Conservation (phyloP, 2,797 vertebrate species). For the Echeneis naucrates region DNA sequence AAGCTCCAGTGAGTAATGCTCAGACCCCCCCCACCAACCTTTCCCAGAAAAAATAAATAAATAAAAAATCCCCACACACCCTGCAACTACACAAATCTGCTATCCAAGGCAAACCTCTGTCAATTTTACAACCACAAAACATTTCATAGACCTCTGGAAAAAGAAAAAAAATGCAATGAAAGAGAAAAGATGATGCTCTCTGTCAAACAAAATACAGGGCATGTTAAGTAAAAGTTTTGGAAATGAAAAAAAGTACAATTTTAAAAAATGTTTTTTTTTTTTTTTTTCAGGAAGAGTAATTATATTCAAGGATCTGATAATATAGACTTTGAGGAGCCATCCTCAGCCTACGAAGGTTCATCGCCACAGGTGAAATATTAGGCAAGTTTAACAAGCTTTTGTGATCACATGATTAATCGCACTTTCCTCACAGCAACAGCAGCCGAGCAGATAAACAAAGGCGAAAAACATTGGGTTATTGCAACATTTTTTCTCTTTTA, state of each 20-base stretch:
- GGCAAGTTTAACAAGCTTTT: slow-evolving; percentile 2
- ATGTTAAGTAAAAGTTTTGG: slow-evolving; percentile 4
- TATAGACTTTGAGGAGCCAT: background rate
- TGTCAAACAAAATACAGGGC: slow-evolving; percentile 23
- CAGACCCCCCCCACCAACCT: slow-evolving; percentile 3
- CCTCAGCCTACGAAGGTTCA: background rate
- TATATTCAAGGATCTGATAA: background rate
- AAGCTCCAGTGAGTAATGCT: slow-evolving; percentile 67
- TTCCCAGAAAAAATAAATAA: background rate
- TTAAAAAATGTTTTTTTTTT: too few species aligned
- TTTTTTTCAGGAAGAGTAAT: background rate
- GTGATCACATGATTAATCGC: slow-evolving; percentile 9
- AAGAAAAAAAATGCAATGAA: slow-evolving; percentile 16
- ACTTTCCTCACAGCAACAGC: background rate
- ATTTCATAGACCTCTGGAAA: slow-evolving; percentile 13
- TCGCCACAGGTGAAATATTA: background rate
- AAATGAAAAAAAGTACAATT: slow-evolving; percentile 2
- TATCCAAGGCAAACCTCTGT: slow-evolving; percentile 38
- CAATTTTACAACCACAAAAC: slow-evolving; percentile 19
- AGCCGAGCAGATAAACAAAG: background rate
- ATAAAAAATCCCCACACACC: slow-evolving; percentile 12
- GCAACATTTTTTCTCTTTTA: background rate
- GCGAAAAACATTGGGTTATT: background rate
- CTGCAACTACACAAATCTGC: slow-evolving; percentile 33
- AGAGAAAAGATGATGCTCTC: slow-evolving; percentile 21